A percentile compares a stretch with the other conserved stretches of the same genome.
Conservation (phyloP, 2,113 vertebrate genomes). For the Lathamus discolor region DNA sequence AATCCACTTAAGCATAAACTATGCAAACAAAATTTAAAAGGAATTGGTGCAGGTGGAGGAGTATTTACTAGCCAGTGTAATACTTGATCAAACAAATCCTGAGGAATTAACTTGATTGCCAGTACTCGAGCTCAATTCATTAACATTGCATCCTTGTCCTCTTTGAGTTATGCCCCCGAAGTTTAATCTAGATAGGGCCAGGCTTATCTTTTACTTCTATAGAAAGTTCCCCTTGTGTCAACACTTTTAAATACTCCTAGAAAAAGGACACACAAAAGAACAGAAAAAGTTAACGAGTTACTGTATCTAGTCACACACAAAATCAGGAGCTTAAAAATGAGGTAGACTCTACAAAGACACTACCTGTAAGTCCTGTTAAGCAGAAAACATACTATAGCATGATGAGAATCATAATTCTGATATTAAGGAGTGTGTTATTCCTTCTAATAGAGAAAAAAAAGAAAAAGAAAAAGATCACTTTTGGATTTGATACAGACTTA, state of each 20-base stretch:
- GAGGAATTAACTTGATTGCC: slow-evolving; percentile 37
- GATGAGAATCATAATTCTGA: not conserved
- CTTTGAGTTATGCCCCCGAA: not conserved
- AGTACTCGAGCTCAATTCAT: slow-evolving; percentile 9
- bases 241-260: not conserved
- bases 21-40: slow-evolving; percentile 46
- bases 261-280: not conserved
- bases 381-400: not conserved
- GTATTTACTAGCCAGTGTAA: slow-evolving; percentile 16
- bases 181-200: not conserved
- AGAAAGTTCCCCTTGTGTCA: not conserved
- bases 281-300: not conserved
- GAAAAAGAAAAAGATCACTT: not conserved
- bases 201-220: not conserved
- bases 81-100: slow-evolving; percentile 13
- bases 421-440: not conserved
- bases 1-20: slow-evolving; percentile 54
- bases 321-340: not conserved
- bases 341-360: not conserved
- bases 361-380: not conserved
- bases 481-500: not conserved
- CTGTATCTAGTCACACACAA: not conserved
- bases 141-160: not conserved
- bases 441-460: not conserved
- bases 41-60: slow-evolving; percentile 39